Evolutionary conservation across 2,888 invertebrate species (phyloP), one percentile per base, ranked within the genome.

Genomic region (Molanna angustata): DNA sequence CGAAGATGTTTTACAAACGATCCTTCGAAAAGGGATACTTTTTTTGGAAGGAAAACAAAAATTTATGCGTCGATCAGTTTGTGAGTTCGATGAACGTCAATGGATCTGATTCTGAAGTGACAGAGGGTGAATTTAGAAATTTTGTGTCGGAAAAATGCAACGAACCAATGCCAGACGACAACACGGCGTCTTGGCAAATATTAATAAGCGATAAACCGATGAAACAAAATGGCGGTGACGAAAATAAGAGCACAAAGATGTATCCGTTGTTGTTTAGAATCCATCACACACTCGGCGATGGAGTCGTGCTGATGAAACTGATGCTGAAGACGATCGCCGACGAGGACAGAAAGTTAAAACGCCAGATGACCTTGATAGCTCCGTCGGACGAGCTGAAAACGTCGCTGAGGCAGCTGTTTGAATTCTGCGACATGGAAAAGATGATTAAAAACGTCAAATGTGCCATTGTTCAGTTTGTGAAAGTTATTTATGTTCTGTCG

Each of bases 241-340:
- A 63, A 62, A 62, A 51, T 61, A 33, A 46, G 40, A 6, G 21
- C 35, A 40, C 64, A 16, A 61, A 64, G 21, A 60, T 68, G 52
- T 65, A 70, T 65, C 76, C 76, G 1, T 65, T 80, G 22, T 62
- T 80, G 50, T 74, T 80, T 58, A 71, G 79, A 53, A 68, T 80
- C 47, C 80, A 81, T 62, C 80, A 80, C 64, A 69, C 77, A 3
- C 62, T 80, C 1, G 80, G 79, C 1, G 80, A 80, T 60, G 80
- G 80, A 1, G 71, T 75, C 1, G 72, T 78, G 3, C 62, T 81
- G 7, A 63, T 79, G 32, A 69, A 74, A 49, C 65, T 80, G 52
- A 63, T 80, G 11, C 66, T 76, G 53, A 69, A 74, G 60, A 65
- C 68, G 1, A 66, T 80, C 40, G 70, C 73, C 4, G 78, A 79